A percentile compares a stretch with the other conserved stretches of the same genome.
Evolutionary conservation across 2,888 invertebrate species (phyloP).

Genomic region (Apodemia hepburni): DNA sequence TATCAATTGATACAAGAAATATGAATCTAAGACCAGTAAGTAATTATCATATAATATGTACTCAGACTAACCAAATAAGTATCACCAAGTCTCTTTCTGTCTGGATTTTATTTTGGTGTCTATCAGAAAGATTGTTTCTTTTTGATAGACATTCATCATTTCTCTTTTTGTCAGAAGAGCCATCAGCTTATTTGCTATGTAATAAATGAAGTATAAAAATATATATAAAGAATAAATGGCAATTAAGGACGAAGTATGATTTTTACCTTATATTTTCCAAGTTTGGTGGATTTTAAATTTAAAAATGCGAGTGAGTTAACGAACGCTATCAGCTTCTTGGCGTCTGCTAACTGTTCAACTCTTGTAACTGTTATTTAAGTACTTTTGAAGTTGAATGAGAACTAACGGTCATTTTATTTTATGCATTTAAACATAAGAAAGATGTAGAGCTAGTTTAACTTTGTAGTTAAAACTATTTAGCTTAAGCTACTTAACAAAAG

Average conservation of each 20-base stretch:
- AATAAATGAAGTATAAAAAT: too few relatives aligned
- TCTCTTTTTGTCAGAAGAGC: too few relatives aligned
- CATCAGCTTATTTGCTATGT: too few relatives aligned
- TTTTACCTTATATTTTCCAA: neutral
- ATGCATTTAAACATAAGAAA: neutral
- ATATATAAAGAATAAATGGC: too few relatives aligned
- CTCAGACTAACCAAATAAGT: too few relatives aligned
- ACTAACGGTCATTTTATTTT: conserved; percentile 3
- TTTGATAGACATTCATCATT: too few relatives aligned
- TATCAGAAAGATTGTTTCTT: too few relatives aligned
- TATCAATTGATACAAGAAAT: too few relatives aligned
- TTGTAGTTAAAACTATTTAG: neutral
- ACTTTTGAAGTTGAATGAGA: conserved; percentile 12
- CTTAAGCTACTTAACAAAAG: neutral
- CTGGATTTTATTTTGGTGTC: too few relatives aligned
- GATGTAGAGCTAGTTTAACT: neutral
- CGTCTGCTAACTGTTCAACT: conserved; percentile 12
- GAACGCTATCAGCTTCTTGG: conserved; percentile 9
- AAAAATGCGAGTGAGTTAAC: conserved; percentile 4
- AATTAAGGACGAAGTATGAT: neutral
- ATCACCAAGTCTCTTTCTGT: too few relatives aligned
- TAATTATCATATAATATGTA: too few relatives aligned
- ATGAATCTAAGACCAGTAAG: too few relatives aligned
- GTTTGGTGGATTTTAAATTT: neutral
- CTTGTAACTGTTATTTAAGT: conserved; percentile 12